Evolutionary conservation across 2,797 vertebrate species (phyloP), one percentile per base, ranked within the genome.

Genomic region (Salarias fasciatus): DNA sequence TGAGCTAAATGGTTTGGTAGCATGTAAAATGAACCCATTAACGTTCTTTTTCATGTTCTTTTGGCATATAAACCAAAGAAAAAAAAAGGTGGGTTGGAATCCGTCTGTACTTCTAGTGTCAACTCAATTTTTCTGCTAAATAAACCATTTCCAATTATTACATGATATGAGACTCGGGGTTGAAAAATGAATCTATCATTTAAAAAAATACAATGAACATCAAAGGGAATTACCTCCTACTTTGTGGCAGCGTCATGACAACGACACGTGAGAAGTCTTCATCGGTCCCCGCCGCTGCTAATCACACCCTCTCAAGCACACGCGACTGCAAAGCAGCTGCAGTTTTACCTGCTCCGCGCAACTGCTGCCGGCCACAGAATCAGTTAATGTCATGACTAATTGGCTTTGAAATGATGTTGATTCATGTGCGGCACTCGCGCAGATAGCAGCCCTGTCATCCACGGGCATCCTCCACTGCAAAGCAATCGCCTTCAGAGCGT

Each of bases 351-450:
- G 42, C 61, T 71, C 11, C 45, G n/a, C 15, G 13, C 43, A 24
- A 18, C 24, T 3, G 18, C 18, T 24, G 18, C 18, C 18, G 57
- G 28, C 41, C 31, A 8, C 43, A 60, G 62, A 31, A 72, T 64
- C 54, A 52, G 9, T 55, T 66, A 36, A 61, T 71, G 65, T 69
- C 56, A 52, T 4, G 47, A 62, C 61, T 69, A 73, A 75, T 63
- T 73, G 41, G 30, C 38, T 59, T 31, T 49, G 42, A 62, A 64
- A 44, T 42, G 9, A 48, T 55, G 44, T 24, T 29, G 30, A 62
- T 35, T 71, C 44, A 49, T 37, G 30, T 51, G 38, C 15, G 66
- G 38, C 24, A 9, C 42, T 53, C 35, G 52, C 31, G 37, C 9
- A 43, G 5, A 40, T 6, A 30, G 18, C 12, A 31, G 5, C 46